A percentile compares a stretch with the other conserved stretches of the same genome.
phyloP scores from a whole-genome alignment of 2,113 vertebrate genomes.

The Heptranchias perlo region DNA sequence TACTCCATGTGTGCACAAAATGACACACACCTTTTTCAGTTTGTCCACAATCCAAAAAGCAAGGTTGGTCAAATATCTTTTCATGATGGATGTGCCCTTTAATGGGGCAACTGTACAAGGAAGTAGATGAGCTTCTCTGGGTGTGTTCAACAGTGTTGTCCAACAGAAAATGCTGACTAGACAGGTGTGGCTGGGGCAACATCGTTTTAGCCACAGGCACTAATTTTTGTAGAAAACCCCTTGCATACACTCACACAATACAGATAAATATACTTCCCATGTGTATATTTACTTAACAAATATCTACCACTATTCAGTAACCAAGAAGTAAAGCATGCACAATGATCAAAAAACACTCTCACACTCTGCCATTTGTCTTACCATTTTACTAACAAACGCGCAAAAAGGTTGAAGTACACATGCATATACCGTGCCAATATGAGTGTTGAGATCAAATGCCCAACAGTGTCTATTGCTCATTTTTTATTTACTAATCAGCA shows the following conservation, averaged over 20 bases:
- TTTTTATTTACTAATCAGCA: neutral
- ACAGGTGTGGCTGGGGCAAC: neutral
- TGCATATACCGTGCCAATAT: neutral
- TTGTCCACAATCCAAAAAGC: too few relatives aligned
- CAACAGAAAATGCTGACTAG: neutral
- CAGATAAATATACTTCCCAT: neutral
- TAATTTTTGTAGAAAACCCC: neutral
- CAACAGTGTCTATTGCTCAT: neutral
- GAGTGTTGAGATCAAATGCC: neutral
- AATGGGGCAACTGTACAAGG: too few relatives aligned
- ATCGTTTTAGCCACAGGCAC: neutral
- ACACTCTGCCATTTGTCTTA: neutral
- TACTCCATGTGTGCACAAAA: neutral
- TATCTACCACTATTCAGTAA: neutral
- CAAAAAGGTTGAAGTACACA: neutral
- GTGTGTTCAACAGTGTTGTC: too few relatives aligned
- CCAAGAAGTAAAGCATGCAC: neutral
- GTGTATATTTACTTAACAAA: neutral
- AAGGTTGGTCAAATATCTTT: too few relatives aligned
- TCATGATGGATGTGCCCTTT: too few relatives aligned
- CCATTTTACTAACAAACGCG: neutral
- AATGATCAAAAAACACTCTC: neutral
- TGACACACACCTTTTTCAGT: too few relatives aligned
- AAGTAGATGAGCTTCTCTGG: too few relatives aligned
- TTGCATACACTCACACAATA: neutral